These are phyloP conservation scores for Gymnothorax reevesii DNA, from an alignment of 2,797 vertebrate genomes.

Conservation along the genomic window DNA sequence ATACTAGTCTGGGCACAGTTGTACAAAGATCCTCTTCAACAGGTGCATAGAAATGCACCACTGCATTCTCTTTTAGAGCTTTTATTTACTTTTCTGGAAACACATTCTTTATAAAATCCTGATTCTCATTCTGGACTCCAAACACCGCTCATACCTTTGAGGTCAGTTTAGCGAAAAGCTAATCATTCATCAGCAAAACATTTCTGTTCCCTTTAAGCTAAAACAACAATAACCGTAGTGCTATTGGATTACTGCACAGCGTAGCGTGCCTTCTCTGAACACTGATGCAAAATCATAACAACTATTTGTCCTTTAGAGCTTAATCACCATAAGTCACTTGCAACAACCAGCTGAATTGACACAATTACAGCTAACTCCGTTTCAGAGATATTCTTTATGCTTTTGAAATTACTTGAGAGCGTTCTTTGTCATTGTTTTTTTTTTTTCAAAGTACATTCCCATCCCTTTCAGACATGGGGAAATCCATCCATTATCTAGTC, in stretches of 20 bases:
- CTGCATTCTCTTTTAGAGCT: not conserved
- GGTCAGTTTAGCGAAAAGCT: not conserved
- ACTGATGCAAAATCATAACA: not conserved
- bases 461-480: too few relatives aligned
- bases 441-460: not conserved
- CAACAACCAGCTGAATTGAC: not conserved
- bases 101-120: not conserved
- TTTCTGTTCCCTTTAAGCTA: conserved; percentile 18
- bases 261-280: not conserved
- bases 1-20: not conserved
- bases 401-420: not conserved
- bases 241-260: conserved; percentile 6
- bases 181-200: conserved; percentile 16
- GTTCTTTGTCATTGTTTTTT: not conserved
- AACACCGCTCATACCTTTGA: not conserved
- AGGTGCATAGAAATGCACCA: not conserved
- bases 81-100: not conserved
- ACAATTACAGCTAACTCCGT: not conserved
- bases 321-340: conserved; percentile 10
- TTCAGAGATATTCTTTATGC: conserved; percentile 5
- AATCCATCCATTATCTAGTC: too few relatives aligned
- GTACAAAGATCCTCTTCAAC: conserved; percentile 7
- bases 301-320: conserved; percentile 13
- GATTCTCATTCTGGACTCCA: conserved; percentile 7
- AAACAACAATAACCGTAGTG: conserved; percentile 16